Evolutionary conservation across 1,140 invertebrate species (phyloP).

Genomic region (Matsumurasca onukii): DNA sequence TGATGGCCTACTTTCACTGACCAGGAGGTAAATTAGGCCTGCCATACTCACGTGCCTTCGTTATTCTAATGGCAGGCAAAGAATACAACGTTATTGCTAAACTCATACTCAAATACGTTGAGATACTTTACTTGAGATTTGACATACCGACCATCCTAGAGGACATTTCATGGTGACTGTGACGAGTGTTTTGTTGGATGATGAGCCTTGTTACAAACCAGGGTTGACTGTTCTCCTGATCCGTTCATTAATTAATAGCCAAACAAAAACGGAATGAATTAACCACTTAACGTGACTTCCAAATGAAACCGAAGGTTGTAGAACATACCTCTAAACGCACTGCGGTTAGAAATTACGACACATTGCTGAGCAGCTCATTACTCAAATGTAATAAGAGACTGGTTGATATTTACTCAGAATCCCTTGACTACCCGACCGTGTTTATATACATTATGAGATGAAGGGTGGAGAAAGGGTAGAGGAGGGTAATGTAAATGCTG

Average conservation of each 20-base stretch:
- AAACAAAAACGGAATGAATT: too few species aligned
- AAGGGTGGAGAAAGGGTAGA: neutral
- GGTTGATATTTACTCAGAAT: neutral
- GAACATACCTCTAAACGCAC: too few species aligned
- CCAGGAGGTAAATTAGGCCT: neutral
- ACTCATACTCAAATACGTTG: neutral
- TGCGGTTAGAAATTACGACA: neutral
- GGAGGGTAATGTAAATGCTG: constrained; percentile 16
- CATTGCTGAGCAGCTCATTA: neutral
- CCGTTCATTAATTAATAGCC: too few species aligned
- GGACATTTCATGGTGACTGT: too few species aligned
- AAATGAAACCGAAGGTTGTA: too few species aligned
- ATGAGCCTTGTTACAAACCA: too few species aligned
- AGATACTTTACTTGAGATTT: too few species aligned
- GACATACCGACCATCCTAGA: too few species aligned
- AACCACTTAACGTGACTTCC: too few species aligned
- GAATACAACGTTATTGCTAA: neutral
- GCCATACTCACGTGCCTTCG: neutral
- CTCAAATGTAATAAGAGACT: neutral
- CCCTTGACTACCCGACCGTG: neutral
- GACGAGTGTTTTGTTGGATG: too few species aligned
- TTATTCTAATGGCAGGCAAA: neutral
- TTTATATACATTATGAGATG: neutral
- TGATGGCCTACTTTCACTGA: neutral
- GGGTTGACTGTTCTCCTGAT: too few species aligned